A percentile compares a stretch with the other conserved stretches of the same genome.
These are phyloP conservation scores for Phaenicophaeus curvirostris DNA, from an alignment of 2,797 vertebrate species.

Conservation along the genomic window DNA sequence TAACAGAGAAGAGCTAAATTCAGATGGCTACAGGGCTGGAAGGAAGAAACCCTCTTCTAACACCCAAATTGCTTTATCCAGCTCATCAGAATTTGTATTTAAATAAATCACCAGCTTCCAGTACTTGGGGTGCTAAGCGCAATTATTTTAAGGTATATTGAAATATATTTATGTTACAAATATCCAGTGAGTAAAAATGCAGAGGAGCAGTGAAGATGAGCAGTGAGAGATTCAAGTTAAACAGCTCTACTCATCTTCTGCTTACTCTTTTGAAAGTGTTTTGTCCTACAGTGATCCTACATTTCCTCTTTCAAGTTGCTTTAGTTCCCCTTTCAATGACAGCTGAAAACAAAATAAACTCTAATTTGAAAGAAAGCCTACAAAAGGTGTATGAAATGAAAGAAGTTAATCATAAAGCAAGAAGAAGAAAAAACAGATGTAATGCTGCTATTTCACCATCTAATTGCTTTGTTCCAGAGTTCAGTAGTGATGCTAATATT, in stretches of 20 bases:
- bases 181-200: not conserved
- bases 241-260: not conserved
- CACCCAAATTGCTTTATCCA: not conserved
- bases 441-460: not conserved
- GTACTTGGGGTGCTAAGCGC: not conserved
- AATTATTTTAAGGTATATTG: rapidly evolving
- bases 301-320: not conserved
- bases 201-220: not conserved
- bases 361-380: not conserved
- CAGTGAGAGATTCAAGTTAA: not conserved
- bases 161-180: not conserved
- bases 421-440: not conserved
- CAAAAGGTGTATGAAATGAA: not conserved
- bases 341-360: not conserved
- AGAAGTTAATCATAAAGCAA: not conserved
- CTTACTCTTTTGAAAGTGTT: not conserved
- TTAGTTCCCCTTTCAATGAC: no score
- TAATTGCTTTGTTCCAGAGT: not conserved
- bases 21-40: rapidly evolving
- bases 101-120: not conserved
- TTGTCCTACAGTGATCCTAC: not conserved
- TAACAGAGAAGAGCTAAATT: not conserved
- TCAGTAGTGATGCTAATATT: not conserved
- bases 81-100: not conserved
- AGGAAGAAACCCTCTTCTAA: not conserved